A percentile compares a stretch with the other conserved stretches of the same genome.
Conservation (phyloP, 2,888 invertebrate genomes). For the Bruchidius siliquastri region DNA sequence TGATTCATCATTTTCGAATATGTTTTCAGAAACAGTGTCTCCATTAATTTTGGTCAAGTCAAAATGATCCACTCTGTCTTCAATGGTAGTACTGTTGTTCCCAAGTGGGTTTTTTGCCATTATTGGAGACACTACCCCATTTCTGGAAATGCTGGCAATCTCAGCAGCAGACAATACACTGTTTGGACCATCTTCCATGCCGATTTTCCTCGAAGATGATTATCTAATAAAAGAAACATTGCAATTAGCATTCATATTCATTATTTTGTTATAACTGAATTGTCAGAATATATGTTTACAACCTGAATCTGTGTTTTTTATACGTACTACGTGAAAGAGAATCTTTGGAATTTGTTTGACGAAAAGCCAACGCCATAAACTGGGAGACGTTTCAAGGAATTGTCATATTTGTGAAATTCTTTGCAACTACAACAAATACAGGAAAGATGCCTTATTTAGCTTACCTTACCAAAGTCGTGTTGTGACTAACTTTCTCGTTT, state of each 20-base stretch:
- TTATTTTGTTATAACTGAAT: conserved; percentile 4
- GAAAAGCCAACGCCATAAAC: neutral
- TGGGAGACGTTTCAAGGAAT: neutral
- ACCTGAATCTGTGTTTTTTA: neutral
- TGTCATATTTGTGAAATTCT: neutral
- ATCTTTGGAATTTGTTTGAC: neutral
- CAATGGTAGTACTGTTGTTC: conserved; percentile 22
- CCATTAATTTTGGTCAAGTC: conserved; percentile 38
- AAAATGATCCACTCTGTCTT: conserved; percentile 19
- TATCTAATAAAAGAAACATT: conserved; percentile 11
- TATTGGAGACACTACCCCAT: conserved; percentile 36
- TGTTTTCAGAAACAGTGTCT: conserved; percentile 24
- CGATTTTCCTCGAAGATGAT: conserved; percentile 20
- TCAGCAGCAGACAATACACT: conserved; percentile 28
- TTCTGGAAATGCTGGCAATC: conserved; percentile 30
- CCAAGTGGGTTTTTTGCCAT: conserved; percentile 43
- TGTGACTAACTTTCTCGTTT: neutral
- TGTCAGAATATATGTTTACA: conserved; percentile 5
- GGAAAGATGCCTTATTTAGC: neutral
- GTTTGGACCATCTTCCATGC: conserved; percentile 47
- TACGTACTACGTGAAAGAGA: neutral
- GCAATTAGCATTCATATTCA: neutral
- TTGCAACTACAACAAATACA: neutral
- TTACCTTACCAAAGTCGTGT: neutral
- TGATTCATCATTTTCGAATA: conserved; percentile 28